phyloP scores from a whole-genome alignment of 2,113 vertebrate species.

The Apeltes quadracus region DNA sequence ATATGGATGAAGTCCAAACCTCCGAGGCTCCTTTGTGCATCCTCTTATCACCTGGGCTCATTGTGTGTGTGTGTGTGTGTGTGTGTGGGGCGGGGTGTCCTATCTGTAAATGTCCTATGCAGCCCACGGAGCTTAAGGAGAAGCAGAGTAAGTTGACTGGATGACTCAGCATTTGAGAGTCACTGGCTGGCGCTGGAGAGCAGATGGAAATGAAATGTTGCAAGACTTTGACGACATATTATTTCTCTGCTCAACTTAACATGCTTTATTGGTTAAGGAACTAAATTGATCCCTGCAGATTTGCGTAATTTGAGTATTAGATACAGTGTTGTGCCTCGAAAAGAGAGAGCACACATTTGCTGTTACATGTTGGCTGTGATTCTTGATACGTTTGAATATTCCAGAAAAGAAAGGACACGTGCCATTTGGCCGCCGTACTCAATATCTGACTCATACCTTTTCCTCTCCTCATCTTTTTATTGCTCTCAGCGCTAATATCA shows the following conservation, averaged over 20 bases:
- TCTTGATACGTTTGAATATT: background rate
- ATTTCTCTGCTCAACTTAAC: background rate
- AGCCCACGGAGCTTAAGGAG: background rate
- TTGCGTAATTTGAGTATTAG: background rate
- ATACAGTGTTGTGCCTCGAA: background rate
- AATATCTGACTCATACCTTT: background rate
- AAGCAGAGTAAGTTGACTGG: conserved; percentile 5
- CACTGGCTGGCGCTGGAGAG: background rate
- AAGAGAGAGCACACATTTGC: background rate
- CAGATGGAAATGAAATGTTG: conserved; percentile 2
- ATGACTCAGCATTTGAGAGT: conserved; percentile 3
- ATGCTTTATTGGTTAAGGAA: background rate
- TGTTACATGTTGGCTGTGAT: conserved; percentile 7
- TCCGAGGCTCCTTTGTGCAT: background rate
- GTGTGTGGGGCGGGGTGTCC: background rate
- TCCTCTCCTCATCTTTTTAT: too few species aligned
- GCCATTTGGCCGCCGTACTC: conserved; percentile 1
- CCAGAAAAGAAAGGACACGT: conserved; percentile 12
- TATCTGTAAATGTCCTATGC: background rate
- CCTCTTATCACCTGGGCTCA: background rate
- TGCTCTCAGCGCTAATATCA: too few species aligned
- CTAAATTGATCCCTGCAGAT: background rate
- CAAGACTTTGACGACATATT: background rate
- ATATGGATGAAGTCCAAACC: background rate
- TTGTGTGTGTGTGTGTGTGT: too few species aligned